Percentiles rank a stretch among this genome's conserved stretches.
Conservation (phyloP, 1,140 invertebrate genomes). For the Limonius californicus region DNA sequence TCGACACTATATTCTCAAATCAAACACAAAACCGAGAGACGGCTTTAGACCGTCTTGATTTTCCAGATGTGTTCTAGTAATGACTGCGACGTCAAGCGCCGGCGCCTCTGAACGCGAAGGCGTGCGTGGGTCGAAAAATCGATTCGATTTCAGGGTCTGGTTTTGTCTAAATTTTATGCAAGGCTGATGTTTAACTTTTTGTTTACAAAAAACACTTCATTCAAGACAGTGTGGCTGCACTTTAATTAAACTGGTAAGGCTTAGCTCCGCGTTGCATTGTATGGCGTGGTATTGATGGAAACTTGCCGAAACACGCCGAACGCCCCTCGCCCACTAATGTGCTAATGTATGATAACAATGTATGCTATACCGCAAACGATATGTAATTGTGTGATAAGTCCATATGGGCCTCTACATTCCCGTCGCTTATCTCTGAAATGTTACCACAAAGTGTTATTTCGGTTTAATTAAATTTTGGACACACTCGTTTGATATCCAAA, state of each 20-base stretch:
- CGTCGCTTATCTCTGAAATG: no score
- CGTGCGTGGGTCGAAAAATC: slow-evolving; percentile 5
- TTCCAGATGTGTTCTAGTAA: background rate
- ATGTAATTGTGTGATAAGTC: background rate
- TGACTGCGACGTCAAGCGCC: slow-evolving; percentile 2
- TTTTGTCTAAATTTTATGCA: slow-evolving; percentile 10
- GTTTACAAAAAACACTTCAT: background rate
- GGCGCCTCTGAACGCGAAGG: slow-evolving; percentile 6
- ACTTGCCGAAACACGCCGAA: background rate
- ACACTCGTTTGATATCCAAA: no score
- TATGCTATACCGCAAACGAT: background rate
- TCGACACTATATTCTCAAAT: background rate
- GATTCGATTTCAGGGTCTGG: background rate
- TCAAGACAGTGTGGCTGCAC: background rate
- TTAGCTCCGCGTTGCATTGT: background rate
- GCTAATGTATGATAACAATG: background rate
- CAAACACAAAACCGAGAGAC: background rate
- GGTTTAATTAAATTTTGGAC: no score
- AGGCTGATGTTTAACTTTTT: background rate
- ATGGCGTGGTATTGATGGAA: no score
- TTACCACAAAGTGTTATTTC: no score
- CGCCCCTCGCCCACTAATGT: background rate
- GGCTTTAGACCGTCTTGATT: slow-evolving; percentile 2
- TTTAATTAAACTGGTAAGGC: background rate
- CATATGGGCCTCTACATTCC: background rate